Base-by-base conservation (phyloP, 2,888 invertebrate species). In the Odontocerum albicorne region DNA sequence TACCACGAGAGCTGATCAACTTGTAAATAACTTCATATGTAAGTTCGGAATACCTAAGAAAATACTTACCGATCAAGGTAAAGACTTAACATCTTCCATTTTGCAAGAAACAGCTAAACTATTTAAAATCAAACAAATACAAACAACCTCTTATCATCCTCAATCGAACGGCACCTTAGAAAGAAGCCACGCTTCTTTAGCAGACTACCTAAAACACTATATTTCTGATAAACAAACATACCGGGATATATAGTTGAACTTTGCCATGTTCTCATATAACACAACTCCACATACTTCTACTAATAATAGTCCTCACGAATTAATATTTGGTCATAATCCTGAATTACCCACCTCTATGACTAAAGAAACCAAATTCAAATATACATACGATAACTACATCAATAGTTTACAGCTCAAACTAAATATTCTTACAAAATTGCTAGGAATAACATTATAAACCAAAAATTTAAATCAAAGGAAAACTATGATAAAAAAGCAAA, bases 51-150 rank as follows among this genome's bases (percentile, higher is more conserved):
- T 66, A 70, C 74, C 74, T 63, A 79, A 68, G 33, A 77, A 76
- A 21, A 79, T 80, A 55, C 79, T 79, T 42, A 80, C 78, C 47
- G 79, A 80, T 55, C 74, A 75, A 51, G 76, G 74, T 62, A 79
- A 79, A 58, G 79, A 78, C 52, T 74, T 74, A 52, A 67, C 65
- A 39, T 51, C 65, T 1, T 47, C 61, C 10, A 8, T 67, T n/a
- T 46, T 70, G 1, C 63, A 65, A 55, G 56, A 67, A 47, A 27
- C 65, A 7, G 50, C 62, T 0, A 65, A 64, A 59, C 35, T 65
- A 4, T 64, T 67, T 32, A 64, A 65, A 58, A 66, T 66, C 2
- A 64, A 65, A 49, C 62, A 66, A 43, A 59, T 67, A 10, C 52
- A 62, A 27, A 65, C 64, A 2, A 65, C 64, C 8, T 62, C 65